Base-by-base conservation (phyloP, 2,797 vertebrate species). In the Sebastes kiyomatsui region DNA sequence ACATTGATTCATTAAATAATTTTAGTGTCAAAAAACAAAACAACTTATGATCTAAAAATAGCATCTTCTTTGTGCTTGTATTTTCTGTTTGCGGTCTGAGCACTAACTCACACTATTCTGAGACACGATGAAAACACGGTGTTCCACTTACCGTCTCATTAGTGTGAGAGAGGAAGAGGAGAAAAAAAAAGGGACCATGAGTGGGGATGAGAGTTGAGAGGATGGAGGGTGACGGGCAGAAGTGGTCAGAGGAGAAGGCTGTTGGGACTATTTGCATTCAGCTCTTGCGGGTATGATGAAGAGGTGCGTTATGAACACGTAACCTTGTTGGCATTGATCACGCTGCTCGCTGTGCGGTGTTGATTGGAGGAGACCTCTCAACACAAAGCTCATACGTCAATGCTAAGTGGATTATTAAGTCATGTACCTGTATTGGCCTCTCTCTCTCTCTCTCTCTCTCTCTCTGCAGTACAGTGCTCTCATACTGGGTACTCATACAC, bases 261-360 rank as follows among this genome's bases (percentile, higher is more conserved):
- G 55, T 3, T 35, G 73, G 81, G 54, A 67, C 35, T 56, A 56
- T 91, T 79, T 81, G 76, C 80, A 85, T 90, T 88, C 76, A 80
- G 84, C 73, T 72, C 76, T 69, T 65, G 72, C 35, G 79, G 79
- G 72, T 67, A 58, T 79, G 80, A 88, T 87, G 54, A 88, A 86
- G 62, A 84, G 65, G 59, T 35, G 69, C 61, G 81, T 85, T 88
- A 89, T 82, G 80, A 85, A 87, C 85, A 84, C 62, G 61, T 86
- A 89, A 93, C 78, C 83, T 87, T 12, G 83, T 91, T 86, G 78
- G 8, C 71, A 91, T 92, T 46, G 86, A 94, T 88, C 82, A 18
- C 2, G 6, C 58, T 60, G 22, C n/a, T 46, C 16, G 52, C 73
- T 52, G 68, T 1, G 18, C 16, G 0, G 30, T 10, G 64, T 65